phyloP scores from a whole-genome alignment of 37 sponge, comb jelly and placozoan genomes.

The Mnemiopsis leidyi region DNA sequence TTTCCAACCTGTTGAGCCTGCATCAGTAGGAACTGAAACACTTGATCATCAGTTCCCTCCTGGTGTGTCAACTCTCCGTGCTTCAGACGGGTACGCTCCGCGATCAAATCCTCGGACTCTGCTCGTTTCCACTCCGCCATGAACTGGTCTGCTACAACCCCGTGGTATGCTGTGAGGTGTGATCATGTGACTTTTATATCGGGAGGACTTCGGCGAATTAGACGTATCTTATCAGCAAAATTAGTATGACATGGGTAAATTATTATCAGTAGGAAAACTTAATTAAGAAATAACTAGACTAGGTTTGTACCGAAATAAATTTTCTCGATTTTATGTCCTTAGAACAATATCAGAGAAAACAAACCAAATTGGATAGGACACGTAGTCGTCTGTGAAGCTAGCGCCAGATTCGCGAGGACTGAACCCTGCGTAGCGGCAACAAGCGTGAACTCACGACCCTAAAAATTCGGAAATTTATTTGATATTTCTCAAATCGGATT shows the following conservation, averaged over 20 bases:
- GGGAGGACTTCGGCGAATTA: too few species aligned
- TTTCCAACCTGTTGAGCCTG: conserved; percentile 58
- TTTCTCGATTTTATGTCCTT: too few species aligned
- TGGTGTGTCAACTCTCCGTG: conserved; percentile 8
- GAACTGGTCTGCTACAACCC: conserved; percentile 35
- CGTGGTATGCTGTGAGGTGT: conserved; percentile 33
- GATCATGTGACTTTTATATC: too few species aligned
- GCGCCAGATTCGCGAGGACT: not conserved
- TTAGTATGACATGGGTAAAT: not conserved
- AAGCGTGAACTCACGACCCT: not conserved
- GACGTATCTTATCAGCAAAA: too few species aligned
- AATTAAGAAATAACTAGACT: too few species aligned
- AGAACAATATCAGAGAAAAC: too few species aligned
- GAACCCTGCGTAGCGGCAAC: conserved; percentile 45
- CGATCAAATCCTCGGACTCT: not conserved
- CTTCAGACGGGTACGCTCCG: conserved; percentile 8
- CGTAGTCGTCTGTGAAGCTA: not conserved
- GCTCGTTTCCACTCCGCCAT: conserved; percentile 30
- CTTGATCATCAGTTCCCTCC: conserved; percentile 52
- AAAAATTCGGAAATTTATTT: too few species aligned
- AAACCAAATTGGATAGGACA: conserved; percentile 22
- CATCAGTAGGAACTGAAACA: conserved; percentile 43
- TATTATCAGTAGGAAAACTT: too few species aligned
- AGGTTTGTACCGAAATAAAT: too few species aligned
- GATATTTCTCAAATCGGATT: too few species aligned